These are phyloP conservation scores for Oeneis ivallda DNA, from an alignment of 2,888 invertebrate genomes.

Conservation along the genomic window DNA sequence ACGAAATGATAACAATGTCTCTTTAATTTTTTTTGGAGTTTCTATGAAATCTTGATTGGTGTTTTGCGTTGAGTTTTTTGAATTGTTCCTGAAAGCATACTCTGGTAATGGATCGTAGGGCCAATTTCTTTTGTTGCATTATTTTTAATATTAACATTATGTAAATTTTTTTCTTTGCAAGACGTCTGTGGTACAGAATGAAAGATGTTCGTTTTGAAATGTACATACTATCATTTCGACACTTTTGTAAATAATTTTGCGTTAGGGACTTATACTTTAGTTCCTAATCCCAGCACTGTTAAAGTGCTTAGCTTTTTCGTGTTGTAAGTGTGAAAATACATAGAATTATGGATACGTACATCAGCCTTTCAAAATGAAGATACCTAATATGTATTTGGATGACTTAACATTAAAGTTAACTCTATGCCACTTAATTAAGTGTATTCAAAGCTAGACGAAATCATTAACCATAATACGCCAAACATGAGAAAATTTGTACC, in stretches of 20 bases:
- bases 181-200: neutral
- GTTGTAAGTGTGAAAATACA: too few relatives aligned
- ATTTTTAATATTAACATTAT: neutral
- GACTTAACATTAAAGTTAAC: too few relatives aligned
- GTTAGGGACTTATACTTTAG: neutral
- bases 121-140: conserved; percentile 3
- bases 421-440: too few relatives aligned
- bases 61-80: conserved; percentile 14
- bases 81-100: conserved; percentile 18
- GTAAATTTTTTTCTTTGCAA: neutral
- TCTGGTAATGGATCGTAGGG: conserved; percentile 18
- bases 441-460: conserved; percentile 18
- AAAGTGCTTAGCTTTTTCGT: too few relatives aligned
- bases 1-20: conserved; percentile 36
- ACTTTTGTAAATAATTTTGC: neutral
- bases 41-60: conserved; percentile 19
- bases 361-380: too few relatives aligned
- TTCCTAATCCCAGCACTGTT: too few relatives aligned
- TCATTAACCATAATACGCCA: conserved; percentile 28
- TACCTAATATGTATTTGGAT: too few relatives aligned
- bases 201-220: neutral
- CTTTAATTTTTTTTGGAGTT: conserved; percentile 36
- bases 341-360: too few relatives aligned
- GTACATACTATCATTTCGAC: too few relatives aligned
- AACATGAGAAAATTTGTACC: conserved; percentile 49